A percentile compares a stretch with the other conserved stretches of the same genome.
Evolutionary conservation across 2,888 invertebrate species (phyloP).

Genomic region (Diarsia brunnea): DNA sequence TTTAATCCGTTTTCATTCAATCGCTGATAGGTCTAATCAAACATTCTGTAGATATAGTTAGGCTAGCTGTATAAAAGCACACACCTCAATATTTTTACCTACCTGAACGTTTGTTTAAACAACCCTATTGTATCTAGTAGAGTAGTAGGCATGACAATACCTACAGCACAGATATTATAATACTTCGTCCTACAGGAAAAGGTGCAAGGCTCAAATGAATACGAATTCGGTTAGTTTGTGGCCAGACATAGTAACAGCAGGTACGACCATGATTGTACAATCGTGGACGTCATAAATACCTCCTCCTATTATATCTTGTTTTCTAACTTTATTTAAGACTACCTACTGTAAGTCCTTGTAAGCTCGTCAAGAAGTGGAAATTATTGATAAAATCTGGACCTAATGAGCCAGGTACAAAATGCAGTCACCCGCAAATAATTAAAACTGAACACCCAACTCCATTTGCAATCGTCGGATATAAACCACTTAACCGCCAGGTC

Average conservation of each 20-base stretch:
- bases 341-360: background rate
- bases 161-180: too few species aligned
- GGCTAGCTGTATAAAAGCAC: background rate
- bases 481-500: conserved; percentile 48
- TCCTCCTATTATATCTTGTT: background rate
- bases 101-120: conserved; percentile 26
- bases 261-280: too few species aligned
- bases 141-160: background rate
- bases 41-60: conserved; percentile 2
- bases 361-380: background rate
- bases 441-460: conserved; percentile 27
- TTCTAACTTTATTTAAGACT: background rate
- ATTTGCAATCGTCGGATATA: conserved; percentile 21
- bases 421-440: conserved; percentile 2
- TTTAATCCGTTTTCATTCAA: conserved; percentile 32
- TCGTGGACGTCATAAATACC: too few species aligned
- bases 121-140: conserved; percentile 8
- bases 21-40: conserved; percentile 27
- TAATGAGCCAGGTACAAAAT: background rate
- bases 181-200: too few species aligned
- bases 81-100: background rate
- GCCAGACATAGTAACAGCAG: background rate
- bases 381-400: background rate
- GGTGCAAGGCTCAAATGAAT: background rate
- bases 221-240: background rate